Percentiles rank a stretch among this genome's conserved stretches.
Conservation (phyloP, 2,113 vertebrate genomes). For the Callithrix jacchus region DNA sequence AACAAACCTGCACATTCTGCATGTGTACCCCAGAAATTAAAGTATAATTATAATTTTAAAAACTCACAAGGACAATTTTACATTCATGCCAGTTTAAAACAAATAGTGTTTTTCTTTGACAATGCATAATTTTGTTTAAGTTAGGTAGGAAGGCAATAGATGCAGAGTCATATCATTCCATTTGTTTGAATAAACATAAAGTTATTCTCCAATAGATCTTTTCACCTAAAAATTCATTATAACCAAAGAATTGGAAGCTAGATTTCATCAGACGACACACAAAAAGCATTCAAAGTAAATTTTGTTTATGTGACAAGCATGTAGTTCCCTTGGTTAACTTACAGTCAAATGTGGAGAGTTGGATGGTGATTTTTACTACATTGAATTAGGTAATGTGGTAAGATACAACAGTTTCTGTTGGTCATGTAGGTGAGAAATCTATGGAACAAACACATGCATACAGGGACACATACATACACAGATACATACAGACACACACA, state of each 20-base stretch:
- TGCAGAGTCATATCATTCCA: background rate
- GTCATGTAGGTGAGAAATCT: background rate
- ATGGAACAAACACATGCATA: background rate
- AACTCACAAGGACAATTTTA: constrained; percentile 37
- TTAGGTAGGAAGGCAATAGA: background rate
- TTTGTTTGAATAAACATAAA: constrained; percentile 37
- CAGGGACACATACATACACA: background rate
- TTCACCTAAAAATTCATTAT: background rate
- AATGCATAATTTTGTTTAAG: constrained; percentile 34
- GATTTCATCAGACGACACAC: background rate
- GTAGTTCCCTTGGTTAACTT: background rate
- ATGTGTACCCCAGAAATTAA: too few species aligned
- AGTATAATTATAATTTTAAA: background rate
- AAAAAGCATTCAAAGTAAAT: background rate
- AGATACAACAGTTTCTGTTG: background rate
- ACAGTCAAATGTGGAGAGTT: background rate
- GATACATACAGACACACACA: background rate
- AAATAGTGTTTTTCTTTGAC: constrained; percentile 31
- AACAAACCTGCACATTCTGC: too few species aligned
- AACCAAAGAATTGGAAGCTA: background rate
- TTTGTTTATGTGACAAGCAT: background rate
- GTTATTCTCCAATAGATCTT: background rate
- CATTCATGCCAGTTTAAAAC: constrained; percentile 30
- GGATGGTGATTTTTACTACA: background rate
- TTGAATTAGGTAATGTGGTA: background rate